These are phyloP conservation scores for Tipula unca DNA, from an alignment of 2,888 invertebrate species.

Conservation along the genomic window DNA sequence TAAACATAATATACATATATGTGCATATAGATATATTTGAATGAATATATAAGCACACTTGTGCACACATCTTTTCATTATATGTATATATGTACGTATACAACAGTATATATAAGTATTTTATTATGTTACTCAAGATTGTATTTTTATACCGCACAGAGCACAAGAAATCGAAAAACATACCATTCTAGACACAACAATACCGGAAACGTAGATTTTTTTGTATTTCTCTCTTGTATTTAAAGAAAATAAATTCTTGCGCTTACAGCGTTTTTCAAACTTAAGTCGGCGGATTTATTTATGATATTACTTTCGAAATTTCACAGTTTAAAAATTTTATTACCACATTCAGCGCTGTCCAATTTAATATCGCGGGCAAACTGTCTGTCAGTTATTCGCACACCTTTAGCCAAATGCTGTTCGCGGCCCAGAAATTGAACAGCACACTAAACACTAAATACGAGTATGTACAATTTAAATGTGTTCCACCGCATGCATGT, in stretches of 20 bases:
- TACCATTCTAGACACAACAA: constrained; percentile 14
- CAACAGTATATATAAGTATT: not conserved
- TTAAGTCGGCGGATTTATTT: not conserved
- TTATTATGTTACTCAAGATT: not conserved
- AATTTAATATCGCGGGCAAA: not conserved
- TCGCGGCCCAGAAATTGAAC: not conserved
- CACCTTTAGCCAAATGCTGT: too few relatives aligned
- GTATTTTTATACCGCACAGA: not conserved
- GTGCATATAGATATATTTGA: too few relatives aligned
- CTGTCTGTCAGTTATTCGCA: too few relatives aligned
- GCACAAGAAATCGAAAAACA: not conserved
- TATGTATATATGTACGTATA: not conserved
- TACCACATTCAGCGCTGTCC: too few relatives aligned
- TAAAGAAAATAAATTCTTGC: not conserved
- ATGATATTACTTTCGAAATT: too few relatives aligned
- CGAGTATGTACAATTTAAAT: too few relatives aligned
- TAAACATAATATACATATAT: not conserved
- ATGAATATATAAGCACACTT: not conserved
- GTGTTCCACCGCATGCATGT: not conserved
- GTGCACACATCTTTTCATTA: not conserved
- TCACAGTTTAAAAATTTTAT: too few relatives aligned
- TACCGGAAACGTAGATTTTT: not conserved
- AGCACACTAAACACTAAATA: too few relatives aligned
- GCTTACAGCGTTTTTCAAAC: not conserved
- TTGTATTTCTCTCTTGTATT: not conserved